Evolutionary conservation across 2,797 vertebrate species (phyloP).

Genomic region (Neosilurus mollespiculum): DNA sequence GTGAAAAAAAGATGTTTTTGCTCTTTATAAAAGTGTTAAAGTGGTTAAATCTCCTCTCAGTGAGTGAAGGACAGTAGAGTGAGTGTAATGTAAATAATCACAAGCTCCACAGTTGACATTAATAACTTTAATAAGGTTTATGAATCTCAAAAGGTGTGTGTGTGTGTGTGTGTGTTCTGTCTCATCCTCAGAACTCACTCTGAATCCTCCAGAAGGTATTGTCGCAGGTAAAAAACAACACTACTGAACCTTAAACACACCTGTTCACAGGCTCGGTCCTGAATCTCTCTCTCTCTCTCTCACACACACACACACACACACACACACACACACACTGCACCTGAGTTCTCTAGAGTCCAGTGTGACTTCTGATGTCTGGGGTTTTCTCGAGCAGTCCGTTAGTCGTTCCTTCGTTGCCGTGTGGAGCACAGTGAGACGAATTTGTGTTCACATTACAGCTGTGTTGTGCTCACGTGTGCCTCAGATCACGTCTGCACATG

Average conservation of each 20-base stretch:
- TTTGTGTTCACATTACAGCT: too few relatives aligned
- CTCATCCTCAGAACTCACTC: conserved; percentile 81
- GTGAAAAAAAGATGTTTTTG: too few relatives aligned
- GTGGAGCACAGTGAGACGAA: too few relatives aligned
- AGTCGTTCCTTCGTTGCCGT: too few relatives aligned
- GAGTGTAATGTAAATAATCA: background rate
- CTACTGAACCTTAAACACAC: background rate
- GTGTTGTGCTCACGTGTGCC: too few relatives aligned
- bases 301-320: too few relatives aligned
- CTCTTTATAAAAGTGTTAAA: too few relatives aligned
- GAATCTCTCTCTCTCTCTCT: background rate
- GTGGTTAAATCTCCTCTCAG: background rate
- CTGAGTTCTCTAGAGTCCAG: too few relatives aligned
- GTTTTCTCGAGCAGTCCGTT: too few relatives aligned
- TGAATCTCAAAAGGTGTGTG: background rate
- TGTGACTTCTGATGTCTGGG: too few relatives aligned
- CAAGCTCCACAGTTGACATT: background rate
- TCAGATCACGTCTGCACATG: too few relatives aligned
- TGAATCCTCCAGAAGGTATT: conserved; percentile 96
- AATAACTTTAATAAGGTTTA: background rate
- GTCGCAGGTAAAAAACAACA: conserved; percentile 87
- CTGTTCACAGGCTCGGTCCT: background rate
- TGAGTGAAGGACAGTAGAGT: background rate
- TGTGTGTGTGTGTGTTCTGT: conserved; percentile 40
- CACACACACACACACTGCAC: too few relatives aligned